Evolutionary conservation across 2,888 invertebrate species (phyloP).

Genomic region (Tinea pellionella): DNA sequence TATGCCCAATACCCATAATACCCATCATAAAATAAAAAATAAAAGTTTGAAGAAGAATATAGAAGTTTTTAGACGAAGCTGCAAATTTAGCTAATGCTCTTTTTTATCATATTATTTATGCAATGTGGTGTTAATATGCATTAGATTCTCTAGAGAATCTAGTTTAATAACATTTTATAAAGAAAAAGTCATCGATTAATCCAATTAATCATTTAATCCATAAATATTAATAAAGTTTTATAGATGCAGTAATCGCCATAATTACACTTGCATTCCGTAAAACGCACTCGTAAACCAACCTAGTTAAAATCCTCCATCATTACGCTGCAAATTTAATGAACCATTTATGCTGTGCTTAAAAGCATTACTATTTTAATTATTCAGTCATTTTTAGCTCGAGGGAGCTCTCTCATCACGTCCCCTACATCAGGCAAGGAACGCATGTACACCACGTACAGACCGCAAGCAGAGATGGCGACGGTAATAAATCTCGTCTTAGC

Average conservation of each 20-base stretch:
- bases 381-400: slow-evolving; percentile 10
- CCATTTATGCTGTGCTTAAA: slow-evolving; percentile 8
- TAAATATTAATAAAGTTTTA: background rate
- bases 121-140: too few species aligned
- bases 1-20: too few species aligned
- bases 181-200: background rate
- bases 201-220: background rate
- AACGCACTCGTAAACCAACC: slow-evolving; percentile 6
- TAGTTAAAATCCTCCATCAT: slow-evolving; percentile 6
- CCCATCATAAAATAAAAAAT: too few species aligned
- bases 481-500: slow-evolving; percentile 40
- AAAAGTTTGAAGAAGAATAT: too few species aligned
- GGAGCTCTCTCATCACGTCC: slow-evolving; percentile 6
- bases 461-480: slow-evolving; percentile 32
- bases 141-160: background rate
- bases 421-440: slow-evolving; percentile 1
- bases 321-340: slow-evolving; percentile 8
- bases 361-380: slow-evolving; percentile 12
- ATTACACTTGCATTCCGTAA: background rate
- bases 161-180: background rate
- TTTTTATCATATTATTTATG: background rate
- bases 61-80: too few species aligned
- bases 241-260: background rate
- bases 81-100: too few species aligned
- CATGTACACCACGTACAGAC: slow-evolving; percentile 24